Evolutionary conservation across 2,888 invertebrate genomes (phyloP).

Genomic region (Ellobium chinense): DNA sequence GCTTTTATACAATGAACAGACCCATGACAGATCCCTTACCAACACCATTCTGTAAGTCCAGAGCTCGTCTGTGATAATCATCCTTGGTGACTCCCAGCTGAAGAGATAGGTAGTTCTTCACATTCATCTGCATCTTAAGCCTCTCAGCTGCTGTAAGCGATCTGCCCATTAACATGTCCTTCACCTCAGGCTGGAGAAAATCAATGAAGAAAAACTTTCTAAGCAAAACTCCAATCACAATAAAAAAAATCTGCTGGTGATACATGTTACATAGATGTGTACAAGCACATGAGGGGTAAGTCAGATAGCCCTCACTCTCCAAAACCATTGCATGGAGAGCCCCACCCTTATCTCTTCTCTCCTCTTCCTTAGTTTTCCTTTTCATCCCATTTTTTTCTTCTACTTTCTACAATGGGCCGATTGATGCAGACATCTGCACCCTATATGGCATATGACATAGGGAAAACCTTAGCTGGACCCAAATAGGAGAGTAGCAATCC

Average conservation of each 20-base stretch:
- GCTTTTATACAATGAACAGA: too few species aligned
- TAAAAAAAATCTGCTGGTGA: neutral
- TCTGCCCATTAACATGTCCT: conserved; percentile 50
- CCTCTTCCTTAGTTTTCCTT: too few species aligned
- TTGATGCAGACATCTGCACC: too few species aligned
- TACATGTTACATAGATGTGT: neutral
- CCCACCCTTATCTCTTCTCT: too few species aligned
- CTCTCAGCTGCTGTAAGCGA: conserved; percentile 39
- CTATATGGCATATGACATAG: too few species aligned
- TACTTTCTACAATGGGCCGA: too few species aligned
- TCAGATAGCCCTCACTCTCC: too few species aligned
- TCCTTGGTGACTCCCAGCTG: conserved; percentile 45
- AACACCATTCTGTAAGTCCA: conserved; percentile 51
- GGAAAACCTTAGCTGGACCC: too few species aligned
- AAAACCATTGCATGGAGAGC: too few species aligned
- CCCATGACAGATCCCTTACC: conserved; percentile 28
- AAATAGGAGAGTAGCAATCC: too few species aligned
- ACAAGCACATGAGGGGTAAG: neutral
- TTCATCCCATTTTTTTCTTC: too few species aligned
- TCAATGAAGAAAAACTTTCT: neutral
- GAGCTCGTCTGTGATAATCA: conserved; percentile 58
- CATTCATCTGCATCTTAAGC: conserved; percentile 9
- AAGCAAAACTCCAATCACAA: neutral
- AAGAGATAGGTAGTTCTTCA: conserved; percentile 37
- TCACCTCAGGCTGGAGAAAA: conserved; percentile 43